These are phyloP conservation scores for Pelecanoides urinatrix DNA, from an alignment of 2,113 vertebrate species.

Conservation along the genomic window DNA sequence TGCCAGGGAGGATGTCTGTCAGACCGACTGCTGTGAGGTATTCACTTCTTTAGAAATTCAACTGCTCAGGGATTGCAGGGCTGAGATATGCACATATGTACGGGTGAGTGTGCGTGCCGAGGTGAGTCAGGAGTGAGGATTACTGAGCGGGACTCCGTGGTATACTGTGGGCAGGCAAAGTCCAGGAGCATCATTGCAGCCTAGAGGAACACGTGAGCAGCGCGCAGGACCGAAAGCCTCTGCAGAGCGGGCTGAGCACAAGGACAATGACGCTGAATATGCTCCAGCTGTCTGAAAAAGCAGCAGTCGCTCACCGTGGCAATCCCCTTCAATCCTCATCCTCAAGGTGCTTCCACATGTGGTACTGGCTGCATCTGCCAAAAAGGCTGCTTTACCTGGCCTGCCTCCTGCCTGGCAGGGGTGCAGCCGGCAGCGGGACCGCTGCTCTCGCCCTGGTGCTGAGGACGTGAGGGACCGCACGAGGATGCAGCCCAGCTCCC, in stretches of 20 bases:
- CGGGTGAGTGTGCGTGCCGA: not conserved
- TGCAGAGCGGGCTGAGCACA: not conserved
- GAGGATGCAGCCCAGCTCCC: not conserved
- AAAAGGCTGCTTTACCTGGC: not conserved
- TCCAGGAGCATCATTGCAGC: not conserved
- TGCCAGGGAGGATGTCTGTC: not conserved
- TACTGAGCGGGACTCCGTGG: not conserved
- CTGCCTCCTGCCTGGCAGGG: not conserved
- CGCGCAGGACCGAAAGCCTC: not conserved
- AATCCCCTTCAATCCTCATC: not conserved
- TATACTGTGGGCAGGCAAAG: not conserved
- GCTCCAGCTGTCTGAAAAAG: not conserved
- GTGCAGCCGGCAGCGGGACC: not conserved
- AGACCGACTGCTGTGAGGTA: not conserved
- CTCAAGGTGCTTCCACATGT: not conserved
- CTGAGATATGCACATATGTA: not conserved
- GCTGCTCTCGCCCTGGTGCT: not conserved
- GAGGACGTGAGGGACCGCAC: slow-evolving; percentile 40
- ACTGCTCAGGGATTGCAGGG: not conserved
- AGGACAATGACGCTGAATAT: not conserved
- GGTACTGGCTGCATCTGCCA: not conserved
- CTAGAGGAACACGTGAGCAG: not conserved
- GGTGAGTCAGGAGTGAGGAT: not conserved
- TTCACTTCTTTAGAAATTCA: slow-evolving; percentile 10
- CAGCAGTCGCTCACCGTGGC: not conserved